Percentiles rank a stretch among this genome's conserved stretches.
Evolutionary conservation across 2,113 vertebrate genomes (phyloP).

Genomic region (Gobiocypris rarus): DNA sequence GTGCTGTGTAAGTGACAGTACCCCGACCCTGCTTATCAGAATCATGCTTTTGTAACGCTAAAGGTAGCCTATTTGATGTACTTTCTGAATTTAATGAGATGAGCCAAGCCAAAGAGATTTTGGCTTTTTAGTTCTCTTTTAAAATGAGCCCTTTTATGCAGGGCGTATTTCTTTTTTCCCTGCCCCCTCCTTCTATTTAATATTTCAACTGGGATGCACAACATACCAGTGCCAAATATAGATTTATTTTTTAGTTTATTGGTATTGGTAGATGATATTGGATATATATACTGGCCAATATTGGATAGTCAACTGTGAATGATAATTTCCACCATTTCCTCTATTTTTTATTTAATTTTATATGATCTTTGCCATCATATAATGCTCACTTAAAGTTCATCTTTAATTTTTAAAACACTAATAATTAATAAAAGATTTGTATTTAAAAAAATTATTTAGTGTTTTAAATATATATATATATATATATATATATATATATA

Average conservation of each 20-base stretch:
- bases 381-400: too few species aligned
- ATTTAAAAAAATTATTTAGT: too few species aligned
- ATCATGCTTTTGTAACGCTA: neutral
- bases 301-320: too few species aligned
- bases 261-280: neutral
- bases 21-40: neutral
- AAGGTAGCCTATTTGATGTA: neutral
- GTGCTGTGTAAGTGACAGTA: neutral
- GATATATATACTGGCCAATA: too few species aligned
- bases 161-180: neutral
- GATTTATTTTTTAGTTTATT: neutral
- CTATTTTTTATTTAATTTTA: too few species aligned
- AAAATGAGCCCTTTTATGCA: neutral
- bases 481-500: too few species aligned
- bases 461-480: too few species aligned
- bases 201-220: neutral
- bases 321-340: too few species aligned
- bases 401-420: too few species aligned
- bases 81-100: neutral
- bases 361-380: too few species aligned
- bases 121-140: neutral
- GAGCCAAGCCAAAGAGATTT: too few species aligned
- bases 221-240: neutral
- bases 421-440: too few species aligned
- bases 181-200: neutral